Evolutionary conservation across 2,797 vertebrate species (phyloP).

Genomic region (Lagorchestes hirsutus): DNA sequence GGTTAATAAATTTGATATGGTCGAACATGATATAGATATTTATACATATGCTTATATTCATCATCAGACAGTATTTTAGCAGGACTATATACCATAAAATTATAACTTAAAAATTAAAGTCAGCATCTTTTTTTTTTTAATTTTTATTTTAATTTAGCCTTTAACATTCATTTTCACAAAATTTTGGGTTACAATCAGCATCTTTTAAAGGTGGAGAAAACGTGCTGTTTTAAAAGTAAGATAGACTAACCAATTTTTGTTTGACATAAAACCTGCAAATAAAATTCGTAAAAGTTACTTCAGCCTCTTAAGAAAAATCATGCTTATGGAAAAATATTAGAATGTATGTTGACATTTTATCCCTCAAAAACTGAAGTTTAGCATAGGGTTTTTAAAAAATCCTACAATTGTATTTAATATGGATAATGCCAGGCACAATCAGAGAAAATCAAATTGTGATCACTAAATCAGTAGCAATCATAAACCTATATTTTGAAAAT

Average conservation of each 20-base stretch:
- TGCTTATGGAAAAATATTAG: constrained; percentile 43
- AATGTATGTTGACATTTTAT: background rate
- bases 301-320: constrained; percentile 53
- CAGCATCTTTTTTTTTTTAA: background rate
- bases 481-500: constrained; percentile 82
- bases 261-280: constrained; percentile 62
- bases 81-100: background rate
- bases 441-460: constrained; percentile 74
- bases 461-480: constrained; percentile 77
- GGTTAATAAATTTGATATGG: background rate
- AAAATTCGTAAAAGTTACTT: constrained; percentile 66
- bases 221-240: constrained; percentile 33
- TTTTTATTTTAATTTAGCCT: too few species aligned
- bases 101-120: constrained; percentile 15
- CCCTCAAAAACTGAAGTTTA: constrained; percentile 8
- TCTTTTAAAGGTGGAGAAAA: background rate
- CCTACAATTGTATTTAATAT: constrained; percentile 51
- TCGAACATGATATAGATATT: background rate
- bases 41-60: background rate
- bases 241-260: background rate
- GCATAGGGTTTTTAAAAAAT: constrained; percentile 34
- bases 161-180: too few species aligned
- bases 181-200: too few species aligned
- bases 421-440: constrained; percentile 75
- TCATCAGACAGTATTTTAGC: constrained; percentile 23